Conservation (phyloP, 2,113 vertebrate species). For the Bos taurus region ARS-UCD2.0 NC_037343.1:47760501-47761000, state of each 20-base stretch:
- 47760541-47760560: neutral
- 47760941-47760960: neutral
- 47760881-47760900: neutral
- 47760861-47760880: neutral
- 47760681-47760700: neutral
- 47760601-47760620: neutral
- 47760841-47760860: conserved; percentile 31
- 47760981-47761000: neutral
- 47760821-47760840: conserved; percentile 2
- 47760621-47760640: neutral
- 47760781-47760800: neutral
- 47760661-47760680: neutral
- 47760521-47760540: neutral
- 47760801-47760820: neutral
- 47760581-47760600: no score
- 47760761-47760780: neutral
- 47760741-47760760: neutral
- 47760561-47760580: neutral
- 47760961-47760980: neutral
- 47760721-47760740: neutral
- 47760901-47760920: neutral
- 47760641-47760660: neutral
- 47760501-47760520: neutral
- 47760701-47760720: neutral
- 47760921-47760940: neutral